These are phyloP conservation scores for Micronycteris hirsuta DNA, from an alignment of 2,113 vertebrate species.

Conservation along the genomic window DNA sequence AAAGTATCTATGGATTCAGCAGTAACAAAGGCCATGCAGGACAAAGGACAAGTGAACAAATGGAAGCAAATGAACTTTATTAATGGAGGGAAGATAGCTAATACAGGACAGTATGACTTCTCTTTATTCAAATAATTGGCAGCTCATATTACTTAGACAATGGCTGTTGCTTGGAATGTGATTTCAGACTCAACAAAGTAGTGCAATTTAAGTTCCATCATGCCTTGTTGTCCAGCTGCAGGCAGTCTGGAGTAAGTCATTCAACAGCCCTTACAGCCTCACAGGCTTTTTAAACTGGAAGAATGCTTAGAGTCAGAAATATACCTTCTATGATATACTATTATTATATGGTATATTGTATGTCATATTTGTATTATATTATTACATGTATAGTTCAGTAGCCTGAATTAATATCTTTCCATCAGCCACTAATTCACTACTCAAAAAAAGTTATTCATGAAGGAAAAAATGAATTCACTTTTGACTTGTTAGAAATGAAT, in stretches of 20 bases:
- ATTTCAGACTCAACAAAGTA: constrained; percentile 39
- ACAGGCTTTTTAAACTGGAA: not conserved
- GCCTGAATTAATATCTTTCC: constrained; percentile 17
- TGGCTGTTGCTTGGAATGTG: not conserved
- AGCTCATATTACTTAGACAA: not conserved
- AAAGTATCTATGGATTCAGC: not conserved
- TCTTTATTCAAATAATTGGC: constrained; percentile 42
- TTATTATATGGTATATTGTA: not conserved
- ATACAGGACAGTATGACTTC: not conserved
- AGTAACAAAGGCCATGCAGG: not conserved
- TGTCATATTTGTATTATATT: not conserved
- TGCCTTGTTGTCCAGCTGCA: not conserved
- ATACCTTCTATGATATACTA: not conserved
- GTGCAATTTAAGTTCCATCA: not conserved
- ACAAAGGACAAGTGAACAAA: constrained; percentile 6
- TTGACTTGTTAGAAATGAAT: not conserved
- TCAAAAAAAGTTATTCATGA: not conserved
- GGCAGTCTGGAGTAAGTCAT: not conserved
- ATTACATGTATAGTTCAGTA: not conserved
- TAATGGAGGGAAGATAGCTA: not conserved
- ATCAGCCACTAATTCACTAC: not conserved
- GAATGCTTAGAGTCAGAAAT: not conserved
- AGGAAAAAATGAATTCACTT: not conserved
- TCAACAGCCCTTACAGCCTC: not conserved
- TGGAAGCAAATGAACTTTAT: not conserved